Base-by-base conservation (phyloP, 2,888 invertebrate genomes). In the Pimpla rufipes region DNA sequence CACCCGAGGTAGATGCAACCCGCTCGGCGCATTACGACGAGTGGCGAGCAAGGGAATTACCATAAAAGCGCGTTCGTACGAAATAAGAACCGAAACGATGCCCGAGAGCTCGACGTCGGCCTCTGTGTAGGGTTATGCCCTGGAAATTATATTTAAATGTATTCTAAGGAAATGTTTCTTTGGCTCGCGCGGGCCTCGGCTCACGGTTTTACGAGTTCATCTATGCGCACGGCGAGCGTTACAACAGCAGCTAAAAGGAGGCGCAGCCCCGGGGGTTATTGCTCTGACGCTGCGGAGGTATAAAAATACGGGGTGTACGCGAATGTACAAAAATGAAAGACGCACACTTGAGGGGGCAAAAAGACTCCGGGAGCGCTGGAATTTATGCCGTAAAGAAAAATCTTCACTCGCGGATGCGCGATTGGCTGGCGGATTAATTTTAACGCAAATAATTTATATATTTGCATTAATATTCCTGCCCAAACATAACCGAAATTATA, bases 121-220 rank as follows among this genome's bases (percentile, higher is more conserved):
- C 55, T 59, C 47, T 42, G 42, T 55, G 40, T 35, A 66, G 52
- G 45, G 71, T 81, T 79, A 71, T 62, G 76, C 73, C 71, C 71
- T 40, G 74, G 78, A 86, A 88, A 88, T 88, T 86, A 86, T 80
- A 90, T 89, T 89, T 85, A 89, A 90, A 90, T 89, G 87, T 89
- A 89, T 89, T 89, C 87, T 18, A 79, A 70, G 79, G 79, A 82
- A 84, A 87, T 85, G 83, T 84, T 87, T 83, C 85, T 83, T 85
- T 77, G 78, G 83, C 55, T 75, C 75, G 57, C 75, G 57, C 57
- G 62, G 70, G 8, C 11, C 55, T 70, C 40, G n/a, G 40, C 81
- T 71, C 87, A 76, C 79, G 79, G 78, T 86, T 89, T 89, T 87
- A 88, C 86, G 88, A 88, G 87, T 86, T 89, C 86, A 88, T 89